Evolutionary conservation across 2,797 vertebrate species (phyloP), one percentile per base, ranked within the genome.

Genomic region (Mormyrops boulengeri): DNA sequence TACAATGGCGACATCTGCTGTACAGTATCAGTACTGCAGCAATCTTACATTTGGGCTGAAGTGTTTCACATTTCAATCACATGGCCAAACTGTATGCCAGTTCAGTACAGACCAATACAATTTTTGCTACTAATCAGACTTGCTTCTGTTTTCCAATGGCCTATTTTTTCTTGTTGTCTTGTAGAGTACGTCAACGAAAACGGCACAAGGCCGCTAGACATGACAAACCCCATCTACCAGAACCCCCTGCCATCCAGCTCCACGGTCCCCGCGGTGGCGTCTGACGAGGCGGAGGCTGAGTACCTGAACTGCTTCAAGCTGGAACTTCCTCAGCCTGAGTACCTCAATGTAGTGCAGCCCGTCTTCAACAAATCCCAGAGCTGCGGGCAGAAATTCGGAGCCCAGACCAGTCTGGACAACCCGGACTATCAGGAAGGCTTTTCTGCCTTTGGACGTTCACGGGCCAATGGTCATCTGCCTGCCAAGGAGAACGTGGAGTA

Each of bases 361-460:
- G 60, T 89, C 38, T 90, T 94, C 53, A 92, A 94, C 4, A 94
- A 94, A 55, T 92, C 92, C 0, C 91, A 93, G 22, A 94, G 94
- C 91, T 94, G 94, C 94, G 91, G 93, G 88, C 94, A 94, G 88
- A 97, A 94, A 0, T 95, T 94, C 91, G 95, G 93, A 90, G 96
- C 96, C 17, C 97, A 99, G 92, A 97, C 96, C 90, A 99, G 95
- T 93, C 96, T 99, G 93, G 97, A 99, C 95, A 99, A 99, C 96
- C 99, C 98, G 0, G 99, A 99, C 94, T 99, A 99, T 93, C 98
- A 99, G 93, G 97, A 99, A 93, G 97, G 99, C 93, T 99, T 99
- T 95, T 95, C 95, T 19, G 98, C 97, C 0, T 92, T 92, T 62
- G 96, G 97, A 91, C 96, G 95, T 91, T 93, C 93, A 52, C 98